A percentile compares a stretch with the other conserved stretches of the same genome.
These are phyloP conservation scores for Napeogenes sylphis DNA, from an alignment of 2,888 invertebrate genomes.

Conservation along the genomic window DNA sequence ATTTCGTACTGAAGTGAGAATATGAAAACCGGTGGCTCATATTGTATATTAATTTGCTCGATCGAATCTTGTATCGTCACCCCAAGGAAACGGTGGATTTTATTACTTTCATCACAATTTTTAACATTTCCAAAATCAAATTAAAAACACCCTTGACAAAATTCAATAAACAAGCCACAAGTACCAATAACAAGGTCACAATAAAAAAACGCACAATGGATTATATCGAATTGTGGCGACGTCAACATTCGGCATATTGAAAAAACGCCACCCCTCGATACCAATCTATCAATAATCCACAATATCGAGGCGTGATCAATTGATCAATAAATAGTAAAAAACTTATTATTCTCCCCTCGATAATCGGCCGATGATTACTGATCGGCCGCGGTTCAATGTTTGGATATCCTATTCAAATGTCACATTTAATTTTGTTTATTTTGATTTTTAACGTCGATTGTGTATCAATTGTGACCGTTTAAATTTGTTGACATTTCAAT, in stretches of 20 bases:
- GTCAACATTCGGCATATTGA: conserved; percentile 60
- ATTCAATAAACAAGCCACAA: conserved; percentile 42
- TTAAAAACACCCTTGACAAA: conserved; percentile 39
- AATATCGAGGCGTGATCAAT: conserved; percentile 72
- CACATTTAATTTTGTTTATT: conserved; percentile 42
- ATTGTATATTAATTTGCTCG: conserved; percentile 63
- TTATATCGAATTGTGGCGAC: conserved; percentile 70
- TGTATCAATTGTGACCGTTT: not conserved
- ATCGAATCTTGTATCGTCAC: conserved; percentile 43
- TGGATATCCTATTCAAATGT: conserved; percentile 54
- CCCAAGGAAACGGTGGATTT: conserved; percentile 29
- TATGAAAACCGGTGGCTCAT: conserved; percentile 59
- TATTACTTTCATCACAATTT: conserved; percentile 21
- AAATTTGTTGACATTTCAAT: conserved; percentile 15
- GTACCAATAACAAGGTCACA: conserved; percentile 55
- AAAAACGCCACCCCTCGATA: conserved; percentile 68
- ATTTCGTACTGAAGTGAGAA: conserved; percentile 75
- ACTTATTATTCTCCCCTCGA: conserved; percentile 55
- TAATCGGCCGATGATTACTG: conserved; percentile 55
- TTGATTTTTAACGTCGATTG: conserved; percentile 32
- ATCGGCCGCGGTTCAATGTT: conserved; percentile 52
- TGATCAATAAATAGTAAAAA: conserved; percentile 65
- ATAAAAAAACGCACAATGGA: conserved; percentile 51
- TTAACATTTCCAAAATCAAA: conserved; percentile 14
- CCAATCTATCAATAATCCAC: conserved; percentile 74